phyloP scores from a whole-genome alignment of 2,797 vertebrate species.

The Chelon labrosus region DNA sequence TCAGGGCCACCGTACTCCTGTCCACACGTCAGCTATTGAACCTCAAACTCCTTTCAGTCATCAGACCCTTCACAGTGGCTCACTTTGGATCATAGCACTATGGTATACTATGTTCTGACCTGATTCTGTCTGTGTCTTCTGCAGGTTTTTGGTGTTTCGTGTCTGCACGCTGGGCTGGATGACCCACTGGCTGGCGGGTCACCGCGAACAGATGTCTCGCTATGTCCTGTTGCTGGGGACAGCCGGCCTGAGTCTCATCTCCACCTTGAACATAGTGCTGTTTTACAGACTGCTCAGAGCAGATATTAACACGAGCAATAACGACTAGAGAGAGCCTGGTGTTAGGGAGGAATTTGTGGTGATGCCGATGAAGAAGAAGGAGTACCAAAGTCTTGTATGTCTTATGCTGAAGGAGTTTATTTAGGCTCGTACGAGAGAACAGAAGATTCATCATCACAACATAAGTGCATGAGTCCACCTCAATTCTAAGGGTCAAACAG shows the following conservation, averaged over 20 bases:
- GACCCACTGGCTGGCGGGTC: conserved; percentile 33
- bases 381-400: too few species aligned
- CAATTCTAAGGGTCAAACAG: too few species aligned
- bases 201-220: conserved; percentile 3
- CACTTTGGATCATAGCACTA: not conserved
- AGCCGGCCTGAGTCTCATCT: conserved; percentile 27
- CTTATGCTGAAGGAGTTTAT: too few species aligned
- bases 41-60: not conserved
- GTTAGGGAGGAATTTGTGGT: too few species aligned
- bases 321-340: conserved; percentile 24
- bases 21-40: not conserved
- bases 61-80: not conserved
- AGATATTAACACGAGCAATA: not conserved
- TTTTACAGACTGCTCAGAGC: conserved; percentile 40
- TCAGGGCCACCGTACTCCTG: too few species aligned
- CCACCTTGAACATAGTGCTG: conserved; percentile 30
- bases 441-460: too few species aligned
- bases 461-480: too few species aligned
- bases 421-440: too few species aligned
- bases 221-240: conserved; percentile 30
- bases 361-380: too few species aligned
- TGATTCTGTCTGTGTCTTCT: not conserved
- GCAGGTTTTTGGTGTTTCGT: conserved; percentile 45
- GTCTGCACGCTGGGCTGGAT: conserved; percentile 34
- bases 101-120: too few species aligned